Evolutionary conservation across 2,113 vertebrate species (phyloP).

Genomic region (Chrysemys picta): DNA sequence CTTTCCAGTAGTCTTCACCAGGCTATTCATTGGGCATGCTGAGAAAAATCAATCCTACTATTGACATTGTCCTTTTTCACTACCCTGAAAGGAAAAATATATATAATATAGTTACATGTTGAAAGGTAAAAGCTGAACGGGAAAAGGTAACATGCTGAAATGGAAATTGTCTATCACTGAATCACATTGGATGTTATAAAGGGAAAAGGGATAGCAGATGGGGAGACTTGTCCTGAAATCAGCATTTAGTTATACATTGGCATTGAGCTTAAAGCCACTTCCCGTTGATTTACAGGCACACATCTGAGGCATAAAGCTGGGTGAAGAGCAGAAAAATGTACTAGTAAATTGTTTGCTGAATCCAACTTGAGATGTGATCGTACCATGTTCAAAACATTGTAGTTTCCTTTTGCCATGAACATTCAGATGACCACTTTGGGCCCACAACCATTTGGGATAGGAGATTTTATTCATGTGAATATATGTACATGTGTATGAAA

Average conservation of each 20-base stretch:
- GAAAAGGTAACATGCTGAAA: background rate
- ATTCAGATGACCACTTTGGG: background rate
- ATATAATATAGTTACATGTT: background rate
- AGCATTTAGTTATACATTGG: background rate
- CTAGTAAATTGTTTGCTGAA: background rate
- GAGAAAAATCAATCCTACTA: conserved; percentile 24
- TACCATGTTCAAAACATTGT: background rate
- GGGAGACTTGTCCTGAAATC: background rate
- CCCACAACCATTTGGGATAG: background rate
- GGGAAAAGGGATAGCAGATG: background rate
- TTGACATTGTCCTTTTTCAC: background rate
- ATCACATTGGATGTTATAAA: background rate
- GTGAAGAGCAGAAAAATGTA: background rate
- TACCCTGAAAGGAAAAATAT: background rate
- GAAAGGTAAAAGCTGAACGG: background rate
- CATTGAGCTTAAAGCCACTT: background rate
- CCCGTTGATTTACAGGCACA: background rate
- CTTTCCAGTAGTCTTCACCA: conserved; percentile 23
- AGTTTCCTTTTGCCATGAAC: background rate
- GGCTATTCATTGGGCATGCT: background rate
- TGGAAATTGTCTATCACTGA: background rate
- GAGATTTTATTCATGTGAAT: background rate
- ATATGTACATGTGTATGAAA: background rate
- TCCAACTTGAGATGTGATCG: background rate
- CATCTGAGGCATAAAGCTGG: background rate